A percentile compares a stretch with the other conserved stretches of the same genome.
These are phyloP conservation scores for Agrypnia vestita DNA, from an alignment of 1,140 invertebrate genomes.

Conservation along the genomic window DNA sequence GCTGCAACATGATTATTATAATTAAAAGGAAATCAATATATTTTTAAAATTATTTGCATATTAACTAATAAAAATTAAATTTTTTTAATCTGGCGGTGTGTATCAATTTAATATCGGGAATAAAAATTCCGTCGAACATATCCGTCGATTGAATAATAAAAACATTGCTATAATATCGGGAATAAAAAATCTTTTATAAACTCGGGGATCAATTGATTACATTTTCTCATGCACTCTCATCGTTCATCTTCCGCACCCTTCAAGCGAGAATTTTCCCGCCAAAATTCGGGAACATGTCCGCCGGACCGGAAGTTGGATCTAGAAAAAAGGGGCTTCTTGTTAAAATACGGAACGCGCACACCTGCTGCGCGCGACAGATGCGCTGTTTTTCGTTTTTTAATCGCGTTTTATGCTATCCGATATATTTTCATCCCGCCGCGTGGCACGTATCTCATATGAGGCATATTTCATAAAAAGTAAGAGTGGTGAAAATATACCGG, in stretches of 20 bases:
- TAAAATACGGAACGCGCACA: conserved; percentile 27
- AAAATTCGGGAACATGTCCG: conserved; percentile 31
- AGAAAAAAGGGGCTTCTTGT: conserved; percentile 22
- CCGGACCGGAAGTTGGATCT: conserved; percentile 33
- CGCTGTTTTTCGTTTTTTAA: background rate
- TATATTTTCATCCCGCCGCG: conserved; percentile 4
- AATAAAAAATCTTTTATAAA: background rate
- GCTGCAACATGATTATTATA: too few relatives aligned
- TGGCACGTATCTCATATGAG: conserved; percentile 8
- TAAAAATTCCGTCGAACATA: too few relatives aligned
- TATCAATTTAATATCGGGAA: too few relatives aligned
- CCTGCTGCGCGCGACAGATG: conserved; percentile 28
- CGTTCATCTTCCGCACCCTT: background rate
- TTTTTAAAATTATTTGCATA: too few relatives aligned
- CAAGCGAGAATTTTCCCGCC: conserved; percentile 4
- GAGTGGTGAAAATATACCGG: background rate
- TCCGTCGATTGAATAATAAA: too few relatives aligned
- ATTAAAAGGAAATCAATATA: too few relatives aligned
- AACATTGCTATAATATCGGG: too few relatives aligned
- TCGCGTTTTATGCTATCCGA: background rate
- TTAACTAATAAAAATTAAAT: too few relatives aligned
- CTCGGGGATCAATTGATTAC: background rate
- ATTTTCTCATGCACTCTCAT: background rate
- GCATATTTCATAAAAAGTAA: conserved; percentile 5
- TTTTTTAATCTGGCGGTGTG: too few relatives aligned